Evolutionary conservation across 2,113 vertebrate species (phyloP).

Genomic region (Panthera uncia): DNA sequence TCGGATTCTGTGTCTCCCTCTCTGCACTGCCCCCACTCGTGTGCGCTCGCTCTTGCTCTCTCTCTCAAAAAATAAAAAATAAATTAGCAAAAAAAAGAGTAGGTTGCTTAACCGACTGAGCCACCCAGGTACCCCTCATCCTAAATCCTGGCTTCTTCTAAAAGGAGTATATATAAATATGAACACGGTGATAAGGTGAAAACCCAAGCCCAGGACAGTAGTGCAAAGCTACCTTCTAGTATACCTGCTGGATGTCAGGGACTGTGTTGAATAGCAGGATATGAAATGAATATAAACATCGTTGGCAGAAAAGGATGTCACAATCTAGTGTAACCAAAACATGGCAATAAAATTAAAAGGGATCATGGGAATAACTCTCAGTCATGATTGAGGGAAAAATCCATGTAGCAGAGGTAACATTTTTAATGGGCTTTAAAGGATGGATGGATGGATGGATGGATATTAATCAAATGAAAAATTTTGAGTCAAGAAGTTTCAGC

Average conservation of each 20-base stretch:
- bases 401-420: neutral
- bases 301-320: neutral
- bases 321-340: neutral
- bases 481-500: neutral
- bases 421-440: neutral
- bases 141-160: neutral
- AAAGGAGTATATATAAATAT: neutral
- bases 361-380: neutral
- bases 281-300: neutral
- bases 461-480: neutral
- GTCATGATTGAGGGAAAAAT: neutral
- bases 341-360: neutral
- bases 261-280: neutral
- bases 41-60: too few relatives aligned
- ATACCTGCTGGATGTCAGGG: neutral
- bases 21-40: too few relatives aligned
- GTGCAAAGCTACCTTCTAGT: neutral
- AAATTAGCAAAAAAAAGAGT: too few relatives aligned
- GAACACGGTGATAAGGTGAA: neutral
- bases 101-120: too few relatives aligned
- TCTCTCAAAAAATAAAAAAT: too few relatives aligned
- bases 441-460: neutral
- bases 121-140: neutral
- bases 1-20: too few relatives aligned
- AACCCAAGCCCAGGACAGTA: neutral